These are phyloP conservation scores for Echinometra lucunter DNA, from an alignment of 53 echinoderm and acorn worm genomes.

Conservation along the genomic window DNA sequence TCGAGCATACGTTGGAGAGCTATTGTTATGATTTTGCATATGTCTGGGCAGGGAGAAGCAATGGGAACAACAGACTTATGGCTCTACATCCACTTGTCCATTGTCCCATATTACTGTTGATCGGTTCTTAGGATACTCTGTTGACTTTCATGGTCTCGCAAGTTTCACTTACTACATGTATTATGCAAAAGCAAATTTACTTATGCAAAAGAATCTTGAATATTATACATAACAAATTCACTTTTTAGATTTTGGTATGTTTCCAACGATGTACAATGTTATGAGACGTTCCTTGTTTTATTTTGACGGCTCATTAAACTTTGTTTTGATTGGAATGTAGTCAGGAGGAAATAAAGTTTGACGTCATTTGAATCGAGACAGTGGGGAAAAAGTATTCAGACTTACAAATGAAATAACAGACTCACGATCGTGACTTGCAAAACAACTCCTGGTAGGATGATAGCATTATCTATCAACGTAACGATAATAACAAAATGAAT, in stretches of 20 bases:
- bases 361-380: not conserved
- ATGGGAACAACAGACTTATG: not conserved
- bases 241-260: not conserved
- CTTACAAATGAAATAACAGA: no score
- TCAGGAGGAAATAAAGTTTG: constrained; percentile 28
- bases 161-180: not conserved
- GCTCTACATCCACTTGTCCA: not conserved
- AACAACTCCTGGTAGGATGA: no score
- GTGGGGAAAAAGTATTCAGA: no score
- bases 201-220: not conserved
- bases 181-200: no score
- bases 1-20: not conserved
- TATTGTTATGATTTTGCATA: not conserved
- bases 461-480: no score
- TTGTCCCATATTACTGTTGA: not conserved
- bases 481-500: no score
- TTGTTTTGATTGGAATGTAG: constrained; percentile 15
- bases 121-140: not conserved
- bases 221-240: not conserved
- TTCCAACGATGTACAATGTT: not conserved
- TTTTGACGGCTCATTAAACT: not conserved
- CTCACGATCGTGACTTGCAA: no score
- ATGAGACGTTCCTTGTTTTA: not conserved
- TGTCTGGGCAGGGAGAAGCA: not conserved
- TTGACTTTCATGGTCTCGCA: not conserved